A percentile compares a stretch with the other conserved stretches of the same genome.
These are phyloP conservation scores for Cryptotermes secundus DNA, from an alignment of 1,140 invertebrate genomes.

Conservation along the genomic window DNA sequence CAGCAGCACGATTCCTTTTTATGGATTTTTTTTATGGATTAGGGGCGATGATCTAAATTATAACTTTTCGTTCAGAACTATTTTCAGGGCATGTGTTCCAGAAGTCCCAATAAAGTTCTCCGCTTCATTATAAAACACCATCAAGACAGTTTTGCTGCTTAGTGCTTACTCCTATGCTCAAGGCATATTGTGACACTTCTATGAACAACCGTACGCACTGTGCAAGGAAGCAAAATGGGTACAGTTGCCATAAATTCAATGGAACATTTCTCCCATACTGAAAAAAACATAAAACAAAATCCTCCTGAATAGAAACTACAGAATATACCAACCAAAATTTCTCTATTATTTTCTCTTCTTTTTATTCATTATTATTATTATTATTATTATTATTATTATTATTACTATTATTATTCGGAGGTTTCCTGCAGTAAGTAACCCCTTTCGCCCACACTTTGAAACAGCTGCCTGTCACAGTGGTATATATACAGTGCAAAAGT, in stretches of 20 bases:
- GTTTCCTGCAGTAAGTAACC: slow-evolving; percentile 18
- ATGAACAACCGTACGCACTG: not conserved
- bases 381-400: slow-evolving; percentile 16
- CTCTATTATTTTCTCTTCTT: not conserved
- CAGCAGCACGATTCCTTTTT: too few relatives aligned
- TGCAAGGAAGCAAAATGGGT: not conserved
- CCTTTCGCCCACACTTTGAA: slow-evolving; percentile 6
- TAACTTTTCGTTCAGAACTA: too few relatives aligned
- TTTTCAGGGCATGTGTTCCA: too few relatives aligned
- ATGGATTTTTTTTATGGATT: too few relatives aligned
- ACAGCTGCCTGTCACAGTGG: not conserved
- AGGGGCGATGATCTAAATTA: too few relatives aligned
- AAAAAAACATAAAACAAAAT: not conserved
- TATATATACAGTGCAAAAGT: not conserved
- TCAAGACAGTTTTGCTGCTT: too few relatives aligned
- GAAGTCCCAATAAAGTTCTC: too few relatives aligned
- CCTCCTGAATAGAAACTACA: not conserved
- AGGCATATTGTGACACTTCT: not conserved
- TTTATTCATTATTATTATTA: not conserved
- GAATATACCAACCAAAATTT: not conserved
- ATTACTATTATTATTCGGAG: not conserved
- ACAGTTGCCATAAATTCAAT: not conserved
- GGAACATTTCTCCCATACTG: not conserved
- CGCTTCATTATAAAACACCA: too few relatives aligned
- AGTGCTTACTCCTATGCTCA: not conserved